These are phyloP conservation scores for Oxystoma pomonae DNA, from an alignment of 2,888 invertebrate species.

Conservation along the genomic window DNA sequence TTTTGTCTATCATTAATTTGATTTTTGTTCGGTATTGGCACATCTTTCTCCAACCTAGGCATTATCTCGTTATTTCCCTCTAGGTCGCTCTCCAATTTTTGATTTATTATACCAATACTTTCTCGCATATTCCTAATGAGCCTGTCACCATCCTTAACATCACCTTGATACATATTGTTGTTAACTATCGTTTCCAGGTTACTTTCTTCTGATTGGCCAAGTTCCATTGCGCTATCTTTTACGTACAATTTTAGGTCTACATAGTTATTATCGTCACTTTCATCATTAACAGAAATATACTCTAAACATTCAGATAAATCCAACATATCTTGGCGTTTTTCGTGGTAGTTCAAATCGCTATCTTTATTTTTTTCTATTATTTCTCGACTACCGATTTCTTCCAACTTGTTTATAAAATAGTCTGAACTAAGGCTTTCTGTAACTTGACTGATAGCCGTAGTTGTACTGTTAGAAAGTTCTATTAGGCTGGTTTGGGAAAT, in stretches of 20 bases:
- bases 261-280: too few species aligned
- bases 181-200: too few species aligned
- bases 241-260: too few species aligned
- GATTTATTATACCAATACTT: background rate
- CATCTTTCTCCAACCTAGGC: background rate
- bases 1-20: background rate
- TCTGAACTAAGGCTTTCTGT: too few species aligned
- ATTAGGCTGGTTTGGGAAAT: too few species aligned
- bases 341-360: background rate
- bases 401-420: background rate
- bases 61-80: background rate
- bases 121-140: background rate
- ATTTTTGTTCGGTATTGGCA: background rate
- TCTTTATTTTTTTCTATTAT: background rate
- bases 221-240: too few species aligned
- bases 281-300: too few species aligned
- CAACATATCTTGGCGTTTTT: background rate
- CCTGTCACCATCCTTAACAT: background rate
- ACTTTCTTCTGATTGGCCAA: too few species aligned
- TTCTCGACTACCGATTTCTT: background rate
- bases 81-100: background rate
- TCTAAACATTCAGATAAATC: background rate
- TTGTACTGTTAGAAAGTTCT: too few species aligned
- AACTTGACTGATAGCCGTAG: too few species aligned
- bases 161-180: background rate